These are phyloP conservation scores for Chloroceryle aenea DNA, from an alignment of 2,113 vertebrate species.

Conservation along the genomic window DNA sequence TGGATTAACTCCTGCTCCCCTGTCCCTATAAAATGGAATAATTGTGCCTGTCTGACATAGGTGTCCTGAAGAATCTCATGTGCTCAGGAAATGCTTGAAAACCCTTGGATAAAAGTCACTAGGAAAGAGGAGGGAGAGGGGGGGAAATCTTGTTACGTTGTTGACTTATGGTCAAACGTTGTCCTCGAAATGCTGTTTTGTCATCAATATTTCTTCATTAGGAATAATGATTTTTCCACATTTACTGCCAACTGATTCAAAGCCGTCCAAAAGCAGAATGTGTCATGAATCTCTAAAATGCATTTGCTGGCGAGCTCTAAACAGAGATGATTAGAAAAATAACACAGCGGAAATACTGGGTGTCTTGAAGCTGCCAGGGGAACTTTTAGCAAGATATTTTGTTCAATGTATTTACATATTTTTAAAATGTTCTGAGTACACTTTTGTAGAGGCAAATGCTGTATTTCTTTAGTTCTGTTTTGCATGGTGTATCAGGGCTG, in stretches of 20 bases:
- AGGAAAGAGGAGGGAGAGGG: not conserved
- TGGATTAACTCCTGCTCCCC: not conserved
- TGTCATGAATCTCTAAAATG: slow-evolving; percentile 69
- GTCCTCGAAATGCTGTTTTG: slow-evolving; percentile 74
- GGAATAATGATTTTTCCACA: slow-evolving; percentile 75
- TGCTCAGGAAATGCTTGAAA: slow-evolving; percentile 29
- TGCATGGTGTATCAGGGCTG: not conserved
- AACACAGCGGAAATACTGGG: not conserved
- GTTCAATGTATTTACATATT: slow-evolving; percentile 51
- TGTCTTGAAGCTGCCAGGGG: slow-evolving; percentile 58
- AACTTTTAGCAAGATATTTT: slow-evolving; percentile 47
- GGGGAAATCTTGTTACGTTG: slow-evolving; percentile 13
- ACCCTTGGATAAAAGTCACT: slow-evolving; percentile 6
- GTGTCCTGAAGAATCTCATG: not conserved
- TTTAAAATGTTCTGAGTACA: not conserved
- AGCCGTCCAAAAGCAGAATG: slow-evolving; percentile 62
- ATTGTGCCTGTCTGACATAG: not conserved
- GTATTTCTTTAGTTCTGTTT: not conserved
- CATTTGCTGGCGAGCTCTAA: slow-evolving; percentile 44
- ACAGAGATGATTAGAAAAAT: slow-evolving; percentile 65
- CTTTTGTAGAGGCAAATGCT: not conserved
- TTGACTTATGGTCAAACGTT: slow-evolving; percentile 59
- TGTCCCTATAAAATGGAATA: not conserved
- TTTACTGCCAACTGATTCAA: slow-evolving; percentile 72
- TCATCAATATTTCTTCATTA: slow-evolving; percentile 76